phyloP scores from a whole-genome alignment of 2,113 vertebrate species.

The Corythoichthys intestinalis region DNA sequence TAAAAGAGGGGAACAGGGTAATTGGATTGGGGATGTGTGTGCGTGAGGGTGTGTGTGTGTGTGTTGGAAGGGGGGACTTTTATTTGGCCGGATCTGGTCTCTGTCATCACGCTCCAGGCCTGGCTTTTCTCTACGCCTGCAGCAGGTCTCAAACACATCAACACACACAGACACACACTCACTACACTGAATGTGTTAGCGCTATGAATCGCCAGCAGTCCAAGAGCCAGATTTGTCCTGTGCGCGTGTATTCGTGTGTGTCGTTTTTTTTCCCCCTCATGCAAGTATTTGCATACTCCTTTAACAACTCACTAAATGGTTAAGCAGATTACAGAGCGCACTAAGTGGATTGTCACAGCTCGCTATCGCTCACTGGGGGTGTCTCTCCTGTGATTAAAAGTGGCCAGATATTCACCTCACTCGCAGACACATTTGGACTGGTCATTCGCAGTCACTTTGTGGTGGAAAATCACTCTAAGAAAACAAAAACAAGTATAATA shows the following conservation, averaged over 20 bases:
- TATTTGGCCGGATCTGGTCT: slow-evolving; percentile 72
- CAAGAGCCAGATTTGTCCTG: slow-evolving; percentile 30
- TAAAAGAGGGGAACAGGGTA: slow-evolving; percentile 62
- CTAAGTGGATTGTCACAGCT: slow-evolving; percentile 99
- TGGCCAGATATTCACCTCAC: slow-evolving; percentile 73
- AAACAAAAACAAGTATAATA: background rate
- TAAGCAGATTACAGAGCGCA: slow-evolving; percentile 99
- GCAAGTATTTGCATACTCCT: slow-evolving; percentile 79
- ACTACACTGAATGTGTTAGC: slow-evolving; percentile 42
- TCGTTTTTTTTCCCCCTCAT: background rate
- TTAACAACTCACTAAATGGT: slow-evolving; percentile 86
- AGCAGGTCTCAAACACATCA: slow-evolving; percentile 58
- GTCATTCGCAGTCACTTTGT: slow-evolving; percentile 23
- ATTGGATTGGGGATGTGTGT: slow-evolving; percentile 66
- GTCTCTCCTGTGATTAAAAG: slow-evolving; percentile 88
- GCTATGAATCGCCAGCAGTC: slow-evolving; percentile 30
- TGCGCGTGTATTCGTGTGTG: slow-evolving; percentile 11
- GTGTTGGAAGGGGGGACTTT: slow-evolving; percentile 50
- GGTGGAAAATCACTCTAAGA: slow-evolving; percentile 11
- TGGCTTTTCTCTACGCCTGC: slow-evolving; percentile 62
- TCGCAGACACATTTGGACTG: slow-evolving; percentile 17
- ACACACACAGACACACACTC: slow-evolving; percentile 38
- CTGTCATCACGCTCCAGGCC: slow-evolving; percentile 76
- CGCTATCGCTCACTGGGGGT: slow-evolving; percentile 83
- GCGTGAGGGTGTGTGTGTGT: background rate